These are phyloP conservation scores for Bhutanitis thaidina DNA, from an alignment of 2,888 invertebrate species.

Conservation along the genomic window DNA sequence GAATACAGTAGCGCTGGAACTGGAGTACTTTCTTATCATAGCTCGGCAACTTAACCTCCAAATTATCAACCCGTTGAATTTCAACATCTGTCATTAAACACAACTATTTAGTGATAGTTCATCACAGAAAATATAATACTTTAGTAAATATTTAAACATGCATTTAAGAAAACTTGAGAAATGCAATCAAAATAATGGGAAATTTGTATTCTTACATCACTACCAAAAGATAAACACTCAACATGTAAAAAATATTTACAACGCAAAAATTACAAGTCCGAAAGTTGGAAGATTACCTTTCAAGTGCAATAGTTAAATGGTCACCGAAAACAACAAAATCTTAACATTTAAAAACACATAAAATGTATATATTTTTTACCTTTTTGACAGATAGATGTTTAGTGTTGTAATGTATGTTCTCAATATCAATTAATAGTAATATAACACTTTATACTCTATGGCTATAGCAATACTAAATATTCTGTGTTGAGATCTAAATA, in stretches of 20 bases:
- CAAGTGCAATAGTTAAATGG: background rate
- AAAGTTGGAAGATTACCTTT: conserved; percentile 1
- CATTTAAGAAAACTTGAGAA: background rate
- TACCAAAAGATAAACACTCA: conserved; percentile 9
- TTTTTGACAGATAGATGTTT: conserved; percentile 11
- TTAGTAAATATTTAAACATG: background rate
- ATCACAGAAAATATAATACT: too few relatives aligned
- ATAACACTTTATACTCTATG: too few relatives aligned
- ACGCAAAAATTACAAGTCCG: background rate
- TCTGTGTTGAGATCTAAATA: too few relatives aligned
- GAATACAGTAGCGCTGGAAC: conserved; percentile 90
- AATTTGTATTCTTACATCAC: conserved; percentile 19
- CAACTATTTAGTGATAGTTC: conserved; percentile 4
- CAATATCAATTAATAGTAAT: too few relatives aligned
- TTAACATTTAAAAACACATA: conserved; percentile 3
- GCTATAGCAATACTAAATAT: too few relatives aligned
- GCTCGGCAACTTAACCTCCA: conserved; percentile 74
- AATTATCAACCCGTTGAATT: conserved; percentile 67
- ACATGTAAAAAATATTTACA: background rate
- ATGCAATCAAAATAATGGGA: conserved; percentile 11
- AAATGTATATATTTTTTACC: conserved; percentile 6
- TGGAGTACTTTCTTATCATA: conserved; percentile 53
- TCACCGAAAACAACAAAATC: background rate
- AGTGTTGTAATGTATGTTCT: conserved; percentile 14
- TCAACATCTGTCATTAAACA: conserved; percentile 64